Evolutionary conservation across 92 coral and sea anemone species (phyloP).

Genomic region (Siderastrea radians): DNA sequence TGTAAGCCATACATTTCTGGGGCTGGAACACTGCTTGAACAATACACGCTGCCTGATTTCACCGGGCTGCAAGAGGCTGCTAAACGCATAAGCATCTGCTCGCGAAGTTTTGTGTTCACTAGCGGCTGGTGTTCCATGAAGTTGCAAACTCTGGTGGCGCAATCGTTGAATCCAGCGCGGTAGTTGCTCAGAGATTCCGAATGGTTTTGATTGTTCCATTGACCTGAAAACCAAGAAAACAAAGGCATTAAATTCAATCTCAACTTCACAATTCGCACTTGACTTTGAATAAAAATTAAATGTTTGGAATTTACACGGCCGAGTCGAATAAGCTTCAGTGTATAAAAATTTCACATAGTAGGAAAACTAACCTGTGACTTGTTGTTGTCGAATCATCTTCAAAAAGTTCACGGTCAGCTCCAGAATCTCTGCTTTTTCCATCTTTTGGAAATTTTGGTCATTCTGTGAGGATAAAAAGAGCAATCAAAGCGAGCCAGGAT

Average conservation of each 20-base stretch:
- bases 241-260: not conserved
- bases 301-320: not conserved
- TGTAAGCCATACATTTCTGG: conserved; percentile 17
- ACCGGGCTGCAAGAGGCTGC: conserved; percentile 55
- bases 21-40: not conserved
- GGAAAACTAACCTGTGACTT: conserved; percentile 44
- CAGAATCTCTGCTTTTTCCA: conserved; percentile 99
- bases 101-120: conserved; percentile 53
- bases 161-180: conserved; percentile 74
- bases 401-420: conserved; percentile 96
- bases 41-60: conserved; percentile 1
- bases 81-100: conserved; percentile 60
- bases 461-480: conserved; percentile 58
- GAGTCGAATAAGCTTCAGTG: not conserved
- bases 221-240: conserved; percentile 18
- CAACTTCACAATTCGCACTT: not conserved
- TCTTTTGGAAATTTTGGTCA: conserved; percentile 87
- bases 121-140: conserved; percentile 63
- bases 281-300: not conserved
- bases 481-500: not conserved
- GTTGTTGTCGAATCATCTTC: conserved; percentile 80
- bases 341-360: not conserved
- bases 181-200: conserved; percentile 61
- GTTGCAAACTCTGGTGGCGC: conserved; percentile 53
- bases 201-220: conserved; percentile 44